Conservation (phyloP, 1,140 invertebrate species). For the Steinernema khuongi region DNA sequence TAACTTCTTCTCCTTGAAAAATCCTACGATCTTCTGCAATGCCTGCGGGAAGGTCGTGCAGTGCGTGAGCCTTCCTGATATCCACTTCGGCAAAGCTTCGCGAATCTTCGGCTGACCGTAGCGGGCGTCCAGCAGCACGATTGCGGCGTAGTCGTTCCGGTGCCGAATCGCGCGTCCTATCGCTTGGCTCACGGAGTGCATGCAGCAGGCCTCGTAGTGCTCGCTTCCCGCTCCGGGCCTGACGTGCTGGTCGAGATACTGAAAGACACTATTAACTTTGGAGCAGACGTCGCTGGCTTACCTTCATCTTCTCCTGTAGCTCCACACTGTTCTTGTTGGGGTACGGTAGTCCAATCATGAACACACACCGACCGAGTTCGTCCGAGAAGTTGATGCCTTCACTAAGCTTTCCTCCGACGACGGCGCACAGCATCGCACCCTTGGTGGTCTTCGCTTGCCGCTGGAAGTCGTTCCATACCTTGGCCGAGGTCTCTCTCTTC, state of each 20-base stretch:
- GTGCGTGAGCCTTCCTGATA: not conserved
- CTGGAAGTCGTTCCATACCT: slow-evolving; percentile 72
- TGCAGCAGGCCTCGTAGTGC: slow-evolving; percentile 83
- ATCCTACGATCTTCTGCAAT: not conserved
- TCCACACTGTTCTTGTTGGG: slow-evolving; percentile 82
- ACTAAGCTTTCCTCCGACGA: slow-evolving; percentile 78
- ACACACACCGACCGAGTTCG: slow-evolving; percentile 81
- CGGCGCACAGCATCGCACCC: slow-evolving; percentile 62
- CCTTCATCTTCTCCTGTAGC: slow-evolving; percentile 82
- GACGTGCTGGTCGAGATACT: slow-evolving; percentile 32
- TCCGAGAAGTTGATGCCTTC: slow-evolving; percentile 93
- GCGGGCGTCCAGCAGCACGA: slow-evolving; percentile 73
- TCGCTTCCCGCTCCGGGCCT: slow-evolving; percentile 62
- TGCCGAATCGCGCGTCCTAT: slow-evolving; percentile 88
- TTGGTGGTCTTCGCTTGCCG: slow-evolving; percentile 24
- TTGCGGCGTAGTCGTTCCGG: slow-evolving; percentile 79
- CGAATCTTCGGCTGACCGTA: not conserved
- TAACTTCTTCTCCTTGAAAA: not conserved
- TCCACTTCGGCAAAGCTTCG: not conserved
- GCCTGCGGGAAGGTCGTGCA: not conserved
- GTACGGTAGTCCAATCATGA: slow-evolving; percentile 90
- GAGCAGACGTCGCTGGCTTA: not conserved
- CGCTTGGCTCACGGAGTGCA: slow-evolving; percentile 95
- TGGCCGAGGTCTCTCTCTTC: slow-evolving; percentile 65
- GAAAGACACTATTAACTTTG: slow-evolving; percentile 23